Evolutionary conservation across 2,888 invertebrate genomes (phyloP), one percentile per base, ranked within the genome.

Genomic region (Acanthococcus lagerstroemiae): DNA sequence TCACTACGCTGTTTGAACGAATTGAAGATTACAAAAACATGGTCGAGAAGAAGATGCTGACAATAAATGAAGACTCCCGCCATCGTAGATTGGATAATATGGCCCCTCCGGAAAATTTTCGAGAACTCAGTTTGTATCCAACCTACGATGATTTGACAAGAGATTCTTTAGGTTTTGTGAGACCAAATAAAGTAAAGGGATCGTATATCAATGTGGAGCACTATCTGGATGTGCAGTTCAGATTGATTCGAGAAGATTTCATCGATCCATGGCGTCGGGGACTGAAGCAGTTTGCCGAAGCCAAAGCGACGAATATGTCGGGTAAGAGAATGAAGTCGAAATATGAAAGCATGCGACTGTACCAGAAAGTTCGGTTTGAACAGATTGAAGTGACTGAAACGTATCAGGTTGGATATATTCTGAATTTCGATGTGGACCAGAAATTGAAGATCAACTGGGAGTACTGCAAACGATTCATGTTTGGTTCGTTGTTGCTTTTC

Each of bases 181-280:
- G 81, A 17, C 80, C 81, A 0, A 85, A 84, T 72, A 80, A 84
- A 63, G 74, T 81, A 0, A 75, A 80, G 50, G 87, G 86, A 17
- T 77, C 80, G 0, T 90, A 87, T 74, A 73, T 77, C 1, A 79
- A 79, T 72, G 78, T 85, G 1, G 80, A 84, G 54, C 83, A 89
- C 72, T 93, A 93, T 73, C 77, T 93, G 24, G 86, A 88, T 71
- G 78, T 85, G n/a, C 90, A 90, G 71, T 89, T 88, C 73, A 80
- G 86, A 44, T 77, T 91, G 37, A 74, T 92, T 56, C 77, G 88
- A 30, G 90, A 92, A 77, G 92, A 93, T 75, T 90, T 87, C 73
- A 80, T 88, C 30, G 79, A 80, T 19, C 88, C 91, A 0, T 74
- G 93, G 24, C 77, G 87, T 37, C 80, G 84, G 72, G 87, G 86